These are phyloP conservation scores for Hydrophis major DNA, from an alignment of 2,797 vertebrate species.

Conservation along the genomic window DNA sequence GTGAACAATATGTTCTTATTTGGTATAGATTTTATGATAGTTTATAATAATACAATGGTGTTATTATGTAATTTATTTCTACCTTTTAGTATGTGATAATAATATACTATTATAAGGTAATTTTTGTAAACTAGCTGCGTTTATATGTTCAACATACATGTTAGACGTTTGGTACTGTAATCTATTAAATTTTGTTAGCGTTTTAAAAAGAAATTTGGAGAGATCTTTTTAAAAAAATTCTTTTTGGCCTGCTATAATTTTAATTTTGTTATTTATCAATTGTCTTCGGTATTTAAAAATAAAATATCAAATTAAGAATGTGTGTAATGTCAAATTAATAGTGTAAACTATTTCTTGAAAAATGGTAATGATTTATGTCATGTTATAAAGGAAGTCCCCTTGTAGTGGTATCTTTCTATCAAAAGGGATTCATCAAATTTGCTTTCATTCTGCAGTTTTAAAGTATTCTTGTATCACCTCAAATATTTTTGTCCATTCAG, in stretches of 20 bases:
- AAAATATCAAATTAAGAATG: background rate
- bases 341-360: background rate
- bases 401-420: background rate
- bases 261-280: background rate
- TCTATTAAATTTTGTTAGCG: background rate
- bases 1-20: background rate
- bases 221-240: background rate
- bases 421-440: background rate
- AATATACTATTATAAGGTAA: background rate
- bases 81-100: background rate
- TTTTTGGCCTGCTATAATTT: background rate
- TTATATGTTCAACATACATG: background rate
- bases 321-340: background rate
- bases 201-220: background rate
- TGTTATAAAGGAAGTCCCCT: background rate
- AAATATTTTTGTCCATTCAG: background rate
- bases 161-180: background rate
- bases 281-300: background rate
- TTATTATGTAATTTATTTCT: background rate
- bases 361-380: background rate
- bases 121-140: background rate
- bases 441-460: background rate
- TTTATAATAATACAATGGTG: background rate
- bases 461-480: background rate
- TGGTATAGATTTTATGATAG: background rate